Base-by-base conservation (phyloP, 2,113 vertebrate genomes). In the Desmodus rotundus region DNA sequence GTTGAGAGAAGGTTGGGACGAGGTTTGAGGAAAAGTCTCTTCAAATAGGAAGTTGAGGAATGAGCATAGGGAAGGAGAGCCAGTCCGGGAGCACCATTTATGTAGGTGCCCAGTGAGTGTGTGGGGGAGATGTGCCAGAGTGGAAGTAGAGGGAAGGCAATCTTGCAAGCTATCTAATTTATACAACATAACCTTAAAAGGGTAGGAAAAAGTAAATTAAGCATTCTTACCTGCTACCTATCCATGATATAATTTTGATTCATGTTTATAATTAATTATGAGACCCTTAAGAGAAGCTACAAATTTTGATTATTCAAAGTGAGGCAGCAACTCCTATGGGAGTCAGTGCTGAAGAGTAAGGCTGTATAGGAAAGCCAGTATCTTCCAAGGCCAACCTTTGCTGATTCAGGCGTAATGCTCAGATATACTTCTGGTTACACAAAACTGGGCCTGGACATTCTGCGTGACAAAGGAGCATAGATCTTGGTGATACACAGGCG, bases 221-320 rank as follows among this genome's bases (percentile, higher is more conserved):
- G 26, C 24, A n/a, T 52, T 77, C 45, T 47, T 80, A 78, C 20
- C 38, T 36, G 26, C 12, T 86, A 16, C 50, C 24, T 76, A 70
- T 68, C 33, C n/a, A 17, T 74, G 54, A 83, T 28, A 8, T 92
- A 31, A 89, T 67, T 87, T 83, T 89, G 33, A 94, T n/a, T 65
- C 36, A 72, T 68, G 61, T 84, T 93, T 88, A 17, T 14, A 70
- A 82, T 92, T 20, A 56, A 16, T 33, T 26, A 33, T 72, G 92
- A 92, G 24, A 15, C 16, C 16, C 8, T 73, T 20, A 45, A 20
- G 2, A 78, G 52, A 61, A 89, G 41, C 67, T 61, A 28, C 2
- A 31, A 5, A 17, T 92, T 45, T 86, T 58, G 33, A n/a, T 78
- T 11, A 33, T 52, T 82, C 38, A 31, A 36, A 76, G 26, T 9